A percentile compares a stretch with the other conserved stretches of the same genome.
phyloP scores from a whole-genome alignment of 2,797 vertebrate species.

The Cottoperca gobio region DNA sequence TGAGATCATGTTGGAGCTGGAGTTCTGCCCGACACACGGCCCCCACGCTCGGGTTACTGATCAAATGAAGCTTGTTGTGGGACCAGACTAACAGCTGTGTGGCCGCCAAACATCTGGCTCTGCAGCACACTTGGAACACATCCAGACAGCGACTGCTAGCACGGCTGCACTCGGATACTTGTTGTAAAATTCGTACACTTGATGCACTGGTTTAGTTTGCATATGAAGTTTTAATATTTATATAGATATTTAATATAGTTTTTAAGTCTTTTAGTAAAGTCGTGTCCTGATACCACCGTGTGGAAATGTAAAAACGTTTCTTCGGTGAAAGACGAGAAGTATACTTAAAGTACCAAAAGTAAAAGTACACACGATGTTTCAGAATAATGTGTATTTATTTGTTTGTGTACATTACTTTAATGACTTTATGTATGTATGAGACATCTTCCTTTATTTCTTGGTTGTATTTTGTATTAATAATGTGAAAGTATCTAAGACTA shows the following conservation, averaged over 20 bases:
- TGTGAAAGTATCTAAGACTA: too few relatives aligned
- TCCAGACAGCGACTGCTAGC: slow-evolving; percentile 41
- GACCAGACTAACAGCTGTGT: slow-evolving; percentile 48
- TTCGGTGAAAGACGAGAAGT: background rate
- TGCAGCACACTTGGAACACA: slow-evolving; percentile 39
- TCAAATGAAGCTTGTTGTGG: slow-evolving; percentile 38
- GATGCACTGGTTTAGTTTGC: too few relatives aligned
- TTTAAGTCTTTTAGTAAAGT: background rate
- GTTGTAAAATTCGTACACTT: background rate
- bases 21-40: slow-evolving; percentile 7
- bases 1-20: slow-evolving; percentile 1
- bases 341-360: background rate
- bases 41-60: slow-evolving; percentile 6
- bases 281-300: background rate
- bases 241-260: too few relatives aligned
- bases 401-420: background rate
- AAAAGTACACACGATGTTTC: background rate
- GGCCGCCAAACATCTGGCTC: slow-evolving; percentile 65
- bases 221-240: too few relatives aligned
- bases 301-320: background rate
- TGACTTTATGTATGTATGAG: too few relatives aligned
- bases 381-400: background rate
- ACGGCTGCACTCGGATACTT: background rate
- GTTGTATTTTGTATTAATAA: too few relatives aligned
- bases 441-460: too few relatives aligned